phyloP scores from a whole-genome alignment of 2,797 vertebrate species.

The Rousettus madagascariensis region DNA sequence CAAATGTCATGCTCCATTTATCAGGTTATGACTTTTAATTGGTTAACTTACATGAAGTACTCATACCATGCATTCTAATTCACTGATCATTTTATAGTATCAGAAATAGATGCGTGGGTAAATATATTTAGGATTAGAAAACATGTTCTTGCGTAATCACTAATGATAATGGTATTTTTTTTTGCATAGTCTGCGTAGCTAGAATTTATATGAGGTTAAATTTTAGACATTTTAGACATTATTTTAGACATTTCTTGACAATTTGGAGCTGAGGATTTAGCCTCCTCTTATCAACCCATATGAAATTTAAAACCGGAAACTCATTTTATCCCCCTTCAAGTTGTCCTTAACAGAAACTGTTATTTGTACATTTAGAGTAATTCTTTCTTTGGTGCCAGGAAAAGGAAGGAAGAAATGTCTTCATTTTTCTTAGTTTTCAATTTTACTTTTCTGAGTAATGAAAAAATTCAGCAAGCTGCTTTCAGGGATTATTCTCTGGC shows the following conservation, averaged over 20 bases:
- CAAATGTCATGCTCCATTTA: background rate
- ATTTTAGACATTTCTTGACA: background rate
- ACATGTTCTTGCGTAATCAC: background rate
- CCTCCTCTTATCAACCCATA: background rate
- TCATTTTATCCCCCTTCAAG: background rate
- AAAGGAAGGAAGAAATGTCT: background rate
- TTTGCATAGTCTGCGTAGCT: background rate
- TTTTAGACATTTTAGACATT: background rate
- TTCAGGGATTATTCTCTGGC: background rate
- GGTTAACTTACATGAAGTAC: background rate
- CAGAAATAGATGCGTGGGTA: background rate
- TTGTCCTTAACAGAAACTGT: background rate
- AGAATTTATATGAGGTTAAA: background rate
- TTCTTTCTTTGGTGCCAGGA: background rate
- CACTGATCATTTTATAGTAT: background rate
- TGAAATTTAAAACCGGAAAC: slow-evolving; percentile 27
- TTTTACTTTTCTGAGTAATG: slow-evolving; percentile 31
- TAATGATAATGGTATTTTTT: background rate
- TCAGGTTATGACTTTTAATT: slow-evolving; percentile 5
- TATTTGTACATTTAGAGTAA: background rate
- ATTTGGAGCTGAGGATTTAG: background rate
- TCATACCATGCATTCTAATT: background rate
- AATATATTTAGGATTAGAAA: background rate
- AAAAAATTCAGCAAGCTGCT: background rate
- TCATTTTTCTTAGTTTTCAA: background rate